Evolutionary conservation across 2,888 invertebrate species (phyloP), one percentile per base, ranked within the genome.

Genomic region (Dynastes tityus): DNA sequence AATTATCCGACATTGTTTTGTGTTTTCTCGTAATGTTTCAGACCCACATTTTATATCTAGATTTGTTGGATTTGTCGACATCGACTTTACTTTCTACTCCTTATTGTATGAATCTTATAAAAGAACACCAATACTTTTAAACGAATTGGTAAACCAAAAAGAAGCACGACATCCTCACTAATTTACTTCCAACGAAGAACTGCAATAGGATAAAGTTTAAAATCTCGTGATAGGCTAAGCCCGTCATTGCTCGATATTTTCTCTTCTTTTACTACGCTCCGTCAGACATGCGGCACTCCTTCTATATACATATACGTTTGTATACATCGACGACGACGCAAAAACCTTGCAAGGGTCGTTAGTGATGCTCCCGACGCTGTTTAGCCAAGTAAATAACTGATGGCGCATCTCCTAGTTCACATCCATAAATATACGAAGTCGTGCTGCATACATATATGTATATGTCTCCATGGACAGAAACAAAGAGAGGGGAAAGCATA

Each of bases 301-400:
- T 13, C 16, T 22, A 16, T 2, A 16, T 58, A 58, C 22, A 58
- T 55, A 71, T 58, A 16, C 13, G 16, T 37, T 58, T 55, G 58
- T 11, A 40, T 40, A 58, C 22, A 55, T 11, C 68, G 49, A 51
- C 49, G 49, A 27, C 65, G 45, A 73, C 74, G 79, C 79, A 79
- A 77, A 49, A 77, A 79, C 79, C 76, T 80, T 81, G 78, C 78
- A 80, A 80, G 78, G 80, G 77, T 81, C 80, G 80, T 82, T 80
- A 81, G 81, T 79, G 79, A 80, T 78, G 81, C 78, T 79, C 80
- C 78, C 78, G 77, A 77, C 79, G 68, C 68, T 68, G 27, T 68
- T 68, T 68, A 68, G 78, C 79, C 80, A 80, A 81, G 81, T 82
- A 81, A 80, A 80, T 82, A 82, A 82, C 80, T 82, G 80, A 82